Evolutionary conservation across 2,888 invertebrate species (phyloP), one percentile per base, ranked within the genome.

Genomic region (Xestobium rufovillosum): DNA sequence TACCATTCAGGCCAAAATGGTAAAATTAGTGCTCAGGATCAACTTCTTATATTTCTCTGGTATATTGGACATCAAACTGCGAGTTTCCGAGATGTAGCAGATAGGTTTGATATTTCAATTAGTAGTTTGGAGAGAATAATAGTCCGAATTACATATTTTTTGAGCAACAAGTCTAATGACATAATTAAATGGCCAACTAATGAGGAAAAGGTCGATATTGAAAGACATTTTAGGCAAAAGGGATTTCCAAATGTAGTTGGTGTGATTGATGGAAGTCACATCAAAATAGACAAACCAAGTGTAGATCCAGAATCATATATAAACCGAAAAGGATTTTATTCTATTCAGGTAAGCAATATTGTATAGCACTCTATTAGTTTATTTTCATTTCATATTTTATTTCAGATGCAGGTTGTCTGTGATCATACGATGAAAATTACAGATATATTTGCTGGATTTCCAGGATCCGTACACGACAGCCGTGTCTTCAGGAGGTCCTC

Each of bases 71-170:
- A 50, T 40, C 39, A 50, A 28, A 43, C 49, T 13, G 43, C 42
- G 11, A 27, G 39, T 4, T 50, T 47, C 25, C 15, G 44, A 36
- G 48, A 51, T 42, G 47, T 51, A 11, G 33, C 41, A 2, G 48
- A 46, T 14, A 31, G 47, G 11, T 50, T 48, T 31, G 36, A 49
- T 32, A 39, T 49, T 19, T 27, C 39, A 6, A 38, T 45, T 10
- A 47, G 45, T 34, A 31, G 34, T 8, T 32, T 49, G 10, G 31
- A 42, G 31, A 25, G 14, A 12, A 43, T 47, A 11, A 44, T 49
- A 26, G 14, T 23, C 9, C 38, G 40, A 25, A 26, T 42, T 13
- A 26, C 36, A 10, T 15, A 35, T 30, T 44, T 39, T 27, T 9
- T 48, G 15, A 47, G 48, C 29, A 37, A 37, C 36, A 39, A 41